These are phyloP conservation scores for Ptychobarbus kaznakovi DNA, from an alignment of 2,797 vertebrate species.

Conservation along the genomic window DNA sequence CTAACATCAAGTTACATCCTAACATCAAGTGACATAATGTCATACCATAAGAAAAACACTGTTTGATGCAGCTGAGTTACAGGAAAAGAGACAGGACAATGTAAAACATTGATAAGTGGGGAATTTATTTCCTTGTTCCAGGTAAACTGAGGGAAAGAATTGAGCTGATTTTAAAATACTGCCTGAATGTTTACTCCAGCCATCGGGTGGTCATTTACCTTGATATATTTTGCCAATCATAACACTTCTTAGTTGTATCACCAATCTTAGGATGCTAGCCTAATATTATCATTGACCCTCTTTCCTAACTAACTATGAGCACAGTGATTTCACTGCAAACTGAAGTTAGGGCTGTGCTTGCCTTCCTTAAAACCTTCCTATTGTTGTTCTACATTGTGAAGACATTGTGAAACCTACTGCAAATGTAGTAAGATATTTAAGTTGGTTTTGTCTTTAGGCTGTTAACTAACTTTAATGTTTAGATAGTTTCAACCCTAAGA, in stretches of 20 bases:
- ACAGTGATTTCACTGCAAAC: conserved; percentile 2
- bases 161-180: neutral
- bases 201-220: neutral
- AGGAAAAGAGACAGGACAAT: conserved; percentile 6
- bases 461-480: neutral
- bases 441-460: neutral
- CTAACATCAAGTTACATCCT: neutral
- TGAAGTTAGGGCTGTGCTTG: neutral
- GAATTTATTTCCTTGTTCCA: conserved; percentile 41
- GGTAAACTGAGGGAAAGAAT: conserved; percentile 17
- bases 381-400: neutral
- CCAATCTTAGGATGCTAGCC: conserved; percentile 13
- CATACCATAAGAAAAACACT: conserved; percentile 29
- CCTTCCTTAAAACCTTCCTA: neutral
- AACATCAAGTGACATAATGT: conserved; percentile 12
- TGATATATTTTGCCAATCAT: conserved; percentile 8
- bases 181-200: neutral
- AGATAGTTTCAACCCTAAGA: neutral
- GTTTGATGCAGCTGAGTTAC: conserved; percentile 20
- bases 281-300: conserved; percentile 5
- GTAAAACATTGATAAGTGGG: neutral
- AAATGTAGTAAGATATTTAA: neutral
- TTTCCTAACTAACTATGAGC: neutral
- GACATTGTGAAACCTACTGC: neutral
- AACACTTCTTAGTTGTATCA: conserved; percentile 12